phyloP scores from a whole-genome alignment of 2,888 invertebrate genomes.

The Calameuta pallipes region DNA sequence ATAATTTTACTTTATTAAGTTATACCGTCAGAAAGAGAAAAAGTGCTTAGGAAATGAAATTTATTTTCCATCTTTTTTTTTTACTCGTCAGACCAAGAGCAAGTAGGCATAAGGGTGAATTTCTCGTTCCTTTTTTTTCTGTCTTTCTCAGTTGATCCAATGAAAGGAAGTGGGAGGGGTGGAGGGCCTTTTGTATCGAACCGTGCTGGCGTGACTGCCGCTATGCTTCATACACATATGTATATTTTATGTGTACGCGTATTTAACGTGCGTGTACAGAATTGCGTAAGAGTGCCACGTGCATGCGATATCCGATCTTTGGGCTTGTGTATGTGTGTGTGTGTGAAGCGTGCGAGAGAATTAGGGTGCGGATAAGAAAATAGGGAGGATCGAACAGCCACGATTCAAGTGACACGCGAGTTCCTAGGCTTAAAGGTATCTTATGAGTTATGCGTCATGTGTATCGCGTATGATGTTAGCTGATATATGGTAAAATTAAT shows the following conservation, averaged over 20 bases:
- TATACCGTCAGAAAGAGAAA: background rate
- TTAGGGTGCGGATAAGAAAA: constrained; percentile 38
- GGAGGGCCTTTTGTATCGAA: background rate
- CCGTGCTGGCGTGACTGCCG: background rate
- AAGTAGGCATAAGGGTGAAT: background rate
- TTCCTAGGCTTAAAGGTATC: background rate
- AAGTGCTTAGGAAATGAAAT: background rate
- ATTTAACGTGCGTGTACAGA: background rate
- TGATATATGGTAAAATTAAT: background rate
- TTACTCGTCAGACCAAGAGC: background rate
- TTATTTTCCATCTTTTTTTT: background rate
- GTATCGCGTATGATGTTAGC: background rate
- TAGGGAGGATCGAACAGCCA: constrained; percentile 27
- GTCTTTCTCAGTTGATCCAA: background rate
- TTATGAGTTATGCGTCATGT: background rate
- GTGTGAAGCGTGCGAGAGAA: constrained; percentile 33
- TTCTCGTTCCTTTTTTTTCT: background rate
- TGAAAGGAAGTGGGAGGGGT: background rate
- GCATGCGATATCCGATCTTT: constrained; percentile 17
- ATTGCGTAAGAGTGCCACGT: constrained; percentile 11
- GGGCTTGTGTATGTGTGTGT: constrained; percentile 17
- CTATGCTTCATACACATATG: background rate
- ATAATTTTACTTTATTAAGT: background rate
- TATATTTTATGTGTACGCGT: background rate
- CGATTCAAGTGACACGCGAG: constrained; percentile 11